Evolutionary conservation across 2,797 vertebrate species (phyloP).

Genomic region (Basileuterus tristriatus): DNA sequence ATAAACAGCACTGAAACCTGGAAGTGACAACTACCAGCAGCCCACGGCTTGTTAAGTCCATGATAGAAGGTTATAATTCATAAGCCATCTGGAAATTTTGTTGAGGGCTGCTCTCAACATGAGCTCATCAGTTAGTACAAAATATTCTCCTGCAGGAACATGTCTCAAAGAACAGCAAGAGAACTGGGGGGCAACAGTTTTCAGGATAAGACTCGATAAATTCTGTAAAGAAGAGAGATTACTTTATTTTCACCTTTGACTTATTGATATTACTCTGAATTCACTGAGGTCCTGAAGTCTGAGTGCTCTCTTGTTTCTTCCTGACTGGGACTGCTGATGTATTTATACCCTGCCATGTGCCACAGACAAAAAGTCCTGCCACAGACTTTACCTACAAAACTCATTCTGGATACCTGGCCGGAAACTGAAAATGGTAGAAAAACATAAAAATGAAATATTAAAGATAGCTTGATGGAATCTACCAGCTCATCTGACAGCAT

Average conservation of each 20-base stretch:
- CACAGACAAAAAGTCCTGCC: neutral
- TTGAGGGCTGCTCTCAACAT: neutral
- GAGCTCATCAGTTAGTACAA: conserved; percentile 23
- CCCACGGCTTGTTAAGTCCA: neutral
- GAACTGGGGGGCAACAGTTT: neutral
- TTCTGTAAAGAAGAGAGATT: neutral
- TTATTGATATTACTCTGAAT: neutral
- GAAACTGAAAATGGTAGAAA: neutral
- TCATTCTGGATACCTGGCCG: neutral
- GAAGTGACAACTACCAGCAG: neutral
- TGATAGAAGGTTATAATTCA: conserved; percentile 35
- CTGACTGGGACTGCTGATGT: neutral
- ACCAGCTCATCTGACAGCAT: neutral
- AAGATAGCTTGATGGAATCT: neutral
- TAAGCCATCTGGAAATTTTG: conserved; percentile 34
- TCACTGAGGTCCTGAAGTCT: neutral
- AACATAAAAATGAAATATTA: neutral
- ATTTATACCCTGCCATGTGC: neutral
- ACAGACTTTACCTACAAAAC: neutral
- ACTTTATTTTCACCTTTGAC: neutral
- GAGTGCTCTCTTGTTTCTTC: neutral
- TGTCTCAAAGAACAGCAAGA: neutral
- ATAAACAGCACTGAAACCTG: neutral
- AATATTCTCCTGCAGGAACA: neutral
- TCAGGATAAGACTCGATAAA: neutral